A percentile compares a stretch with the other conserved stretches of the same genome.
Conservation (phyloP, 2,797 vertebrate genomes). For the Rhinophrynus dorsalis region DNA sequence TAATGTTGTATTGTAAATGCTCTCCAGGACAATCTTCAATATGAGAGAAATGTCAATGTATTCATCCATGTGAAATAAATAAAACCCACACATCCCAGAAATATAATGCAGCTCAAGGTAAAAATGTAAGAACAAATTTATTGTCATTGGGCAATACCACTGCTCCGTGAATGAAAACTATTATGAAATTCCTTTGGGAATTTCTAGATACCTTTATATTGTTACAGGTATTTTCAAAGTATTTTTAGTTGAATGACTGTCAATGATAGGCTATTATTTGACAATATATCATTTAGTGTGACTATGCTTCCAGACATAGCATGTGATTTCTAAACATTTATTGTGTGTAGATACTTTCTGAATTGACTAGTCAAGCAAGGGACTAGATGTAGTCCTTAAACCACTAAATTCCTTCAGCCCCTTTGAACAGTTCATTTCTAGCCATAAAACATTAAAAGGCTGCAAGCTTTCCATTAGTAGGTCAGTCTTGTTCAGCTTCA, state of each 20-base stretch:
- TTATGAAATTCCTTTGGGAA: slow-evolving; percentile 55
- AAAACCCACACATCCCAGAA: not conserved
- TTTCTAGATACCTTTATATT: slow-evolving; percentile 57
- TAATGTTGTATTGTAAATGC: too few species aligned
- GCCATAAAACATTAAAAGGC: slow-evolving; percentile 6
- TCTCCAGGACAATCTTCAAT: too few species aligned
- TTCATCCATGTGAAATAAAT: too few species aligned
- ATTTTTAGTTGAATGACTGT: slow-evolving; percentile 64
- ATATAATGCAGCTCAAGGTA: not conserved
- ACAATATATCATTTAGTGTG: slow-evolving; percentile 58
- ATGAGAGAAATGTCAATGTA: too few species aligned
- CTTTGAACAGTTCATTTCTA: not conserved
- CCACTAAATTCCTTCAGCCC: not conserved
- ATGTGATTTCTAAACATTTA: slow-evolving; percentile 61
- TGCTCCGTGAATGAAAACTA: not conserved
- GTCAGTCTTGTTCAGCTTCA: not conserved
- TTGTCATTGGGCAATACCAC: slow-evolving; percentile 4
- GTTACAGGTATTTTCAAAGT: slow-evolving; percentile 60
- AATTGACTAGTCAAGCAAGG: slow-evolving; percentile 55
- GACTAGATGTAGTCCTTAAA: slow-evolving; percentile 42
- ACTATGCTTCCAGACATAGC: slow-evolving; percentile 57
- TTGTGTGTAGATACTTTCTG: slow-evolving; percentile 45
- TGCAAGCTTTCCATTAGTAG: slow-evolving; percentile 11
- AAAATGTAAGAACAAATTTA: not conserved
- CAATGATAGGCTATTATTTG: slow-evolving; percentile 56